Percentiles rank a stretch among this genome's conserved stretches.
Evolutionary conservation across 2,888 invertebrate genomes (phyloP).

Genomic region (Axea sp.): DNA sequence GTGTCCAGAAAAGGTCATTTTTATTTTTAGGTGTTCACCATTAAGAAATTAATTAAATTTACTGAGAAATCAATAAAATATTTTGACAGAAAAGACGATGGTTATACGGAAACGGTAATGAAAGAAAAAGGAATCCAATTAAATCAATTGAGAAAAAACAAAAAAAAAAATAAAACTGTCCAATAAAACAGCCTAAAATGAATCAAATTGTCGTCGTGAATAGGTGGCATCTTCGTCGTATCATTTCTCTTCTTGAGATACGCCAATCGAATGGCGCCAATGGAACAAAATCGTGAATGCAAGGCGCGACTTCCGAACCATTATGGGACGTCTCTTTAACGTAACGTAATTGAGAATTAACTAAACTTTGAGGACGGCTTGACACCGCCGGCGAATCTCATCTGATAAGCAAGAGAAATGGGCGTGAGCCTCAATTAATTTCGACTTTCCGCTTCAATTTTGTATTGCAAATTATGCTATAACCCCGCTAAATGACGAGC

Average conservation of each 20-base stretch:
- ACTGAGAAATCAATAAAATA: too few relatives aligned
- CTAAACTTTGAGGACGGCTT: slow-evolving; percentile 54
- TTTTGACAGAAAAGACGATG: too few relatives aligned
- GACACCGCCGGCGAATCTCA: slow-evolving; percentile 55
- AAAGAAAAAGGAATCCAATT: too few relatives aligned
- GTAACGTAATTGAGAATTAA: slow-evolving; percentile 60
- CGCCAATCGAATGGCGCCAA: slow-evolving; percentile 9
- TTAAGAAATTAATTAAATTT: too few relatives aligned
- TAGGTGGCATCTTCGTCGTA: slow-evolving; percentile 20
- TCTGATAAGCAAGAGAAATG: slow-evolving; percentile 59
- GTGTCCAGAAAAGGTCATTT: too few relatives aligned
- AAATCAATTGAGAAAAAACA: too few relatives aligned
- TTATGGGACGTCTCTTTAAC: slow-evolving; percentile 48
- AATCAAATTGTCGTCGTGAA: slow-evolving; percentile 13
- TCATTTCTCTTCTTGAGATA: slow-evolving; percentile 29
- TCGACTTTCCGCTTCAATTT: slow-evolving; percentile 47
- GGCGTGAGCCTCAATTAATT: slow-evolving; percentile 54
- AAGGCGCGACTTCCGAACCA: slow-evolving; percentile 27
- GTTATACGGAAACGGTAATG: too few relatives aligned
- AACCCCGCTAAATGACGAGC: slow-evolving; percentile 41
- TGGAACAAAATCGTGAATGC: slow-evolving; percentile 37
- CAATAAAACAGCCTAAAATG: slow-evolving; percentile 21
- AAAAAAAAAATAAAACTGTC: too few relatives aligned
- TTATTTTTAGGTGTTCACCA: too few relatives aligned
- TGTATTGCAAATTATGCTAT: slow-evolving; percentile 52